These are phyloP conservation scores for Chydorus sphaericus DNA, from an alignment of 2,888 invertebrate species.

Conservation along the genomic window DNA sequence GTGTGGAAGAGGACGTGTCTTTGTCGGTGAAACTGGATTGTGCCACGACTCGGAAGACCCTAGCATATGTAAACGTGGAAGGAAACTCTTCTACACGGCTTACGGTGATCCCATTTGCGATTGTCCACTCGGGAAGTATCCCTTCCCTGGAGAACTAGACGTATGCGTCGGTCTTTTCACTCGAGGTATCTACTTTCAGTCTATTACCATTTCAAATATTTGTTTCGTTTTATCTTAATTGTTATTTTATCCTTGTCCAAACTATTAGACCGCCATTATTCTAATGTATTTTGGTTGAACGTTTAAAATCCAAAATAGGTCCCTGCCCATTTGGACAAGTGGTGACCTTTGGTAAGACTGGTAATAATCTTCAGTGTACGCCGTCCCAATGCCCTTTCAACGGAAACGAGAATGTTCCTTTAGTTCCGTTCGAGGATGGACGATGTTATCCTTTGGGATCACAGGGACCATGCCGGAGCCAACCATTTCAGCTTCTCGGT, in stretches of 20 bases:
- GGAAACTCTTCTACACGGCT: constrained; percentile 11
- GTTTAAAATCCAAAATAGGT: background rate
- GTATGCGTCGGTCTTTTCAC: constrained; percentile 12
- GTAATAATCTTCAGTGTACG: background rate
- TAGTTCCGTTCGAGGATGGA: no score
- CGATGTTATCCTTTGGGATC: constrained; percentile 10
- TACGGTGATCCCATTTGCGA: constrained; percentile 14
- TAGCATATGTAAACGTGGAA: constrained; percentile 9
- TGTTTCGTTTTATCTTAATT: no score
- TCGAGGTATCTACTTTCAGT: no score
- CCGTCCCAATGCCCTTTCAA: background rate
- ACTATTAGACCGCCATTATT: no score
- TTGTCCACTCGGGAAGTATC: constrained; percentile 11
- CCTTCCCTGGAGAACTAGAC: constrained; percentile 3
- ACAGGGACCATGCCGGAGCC: constrained; percentile 6
- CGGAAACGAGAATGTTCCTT: no score
- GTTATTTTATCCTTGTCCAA: no score
- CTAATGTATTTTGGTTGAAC: no score
- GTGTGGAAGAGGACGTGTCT: no score
- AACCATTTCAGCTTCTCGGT: background rate
- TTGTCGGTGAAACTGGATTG: no score
- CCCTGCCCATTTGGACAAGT: background rate
- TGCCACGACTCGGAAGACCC: no score
- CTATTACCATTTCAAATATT: no score
- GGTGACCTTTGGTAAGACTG: background rate